Evolutionary conservation across 2,797 vertebrate species (phyloP), one percentile per base, ranked within the genome.

Genomic region (Takifugu ocellatus): DNA sequence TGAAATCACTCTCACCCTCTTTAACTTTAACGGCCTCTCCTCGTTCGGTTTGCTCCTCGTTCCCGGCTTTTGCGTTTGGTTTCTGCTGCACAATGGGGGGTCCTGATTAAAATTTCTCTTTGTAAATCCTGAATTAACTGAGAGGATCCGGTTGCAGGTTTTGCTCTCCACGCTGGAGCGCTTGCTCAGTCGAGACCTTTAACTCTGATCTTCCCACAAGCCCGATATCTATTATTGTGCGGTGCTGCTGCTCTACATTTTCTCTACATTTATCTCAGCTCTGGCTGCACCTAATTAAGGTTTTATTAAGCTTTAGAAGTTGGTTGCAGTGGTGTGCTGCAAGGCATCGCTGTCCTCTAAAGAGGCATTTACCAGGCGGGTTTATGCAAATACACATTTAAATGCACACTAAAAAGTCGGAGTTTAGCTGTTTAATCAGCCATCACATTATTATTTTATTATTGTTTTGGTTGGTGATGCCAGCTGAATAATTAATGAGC

Each of bases 351-450:
- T 85, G 84, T 88, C 84, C 83, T 89, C 84, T 87, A 82, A 88
- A 84, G 82, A 86, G 79, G 75, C 77, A 64, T 90, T 89, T 89
- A 89, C 84, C 78, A 78, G 82, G 70, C 86, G 85, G 87, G 86
- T 89, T 90, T 87, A 89, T 87, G 88, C 84, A 90, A 90, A 91
- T 87, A 87, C 79, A 82, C 79, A 85, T 87, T 89, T 90, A 88
- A 90, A 90, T 82, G 78, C 83, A 83, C 84, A 81, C 85, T 88
- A 88, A 88, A 86, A 90, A 88, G 82, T 82, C 61, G 47, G 76
- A 83, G 85, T 89, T 89, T 89, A 90, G 90, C 84, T 89, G 85
- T 91, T 90, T 90, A 90, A 91, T 89, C 88, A 90, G 86, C 87
- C 84, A 51, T 89, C 83, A 84, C 84, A 89, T 90, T 85, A 88